These are phyloP conservation scores for Daubentonia madagascariensis DNA, from an alignment of 2,113 vertebrate species.

Conservation along the genomic window DNA sequence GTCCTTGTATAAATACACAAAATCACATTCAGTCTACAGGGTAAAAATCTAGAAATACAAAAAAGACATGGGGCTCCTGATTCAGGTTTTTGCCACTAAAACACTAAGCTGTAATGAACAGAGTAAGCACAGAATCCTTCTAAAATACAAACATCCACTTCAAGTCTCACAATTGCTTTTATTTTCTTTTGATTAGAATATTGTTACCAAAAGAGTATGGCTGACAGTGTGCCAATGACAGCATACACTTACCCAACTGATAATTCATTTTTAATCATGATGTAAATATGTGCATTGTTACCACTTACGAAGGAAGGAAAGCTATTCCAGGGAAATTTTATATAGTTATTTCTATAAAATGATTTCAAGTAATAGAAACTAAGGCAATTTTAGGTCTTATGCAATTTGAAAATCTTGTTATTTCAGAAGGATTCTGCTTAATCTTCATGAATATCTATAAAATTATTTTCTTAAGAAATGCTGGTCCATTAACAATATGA, in stretches of 20 bases:
- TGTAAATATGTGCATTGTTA: background rate
- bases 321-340: background rate
- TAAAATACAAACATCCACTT: background rate
- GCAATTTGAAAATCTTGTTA: background rate
- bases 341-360: background rate
- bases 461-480: background rate
- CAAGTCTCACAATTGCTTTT: background rate
- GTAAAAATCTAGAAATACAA: background rate
- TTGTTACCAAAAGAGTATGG: background rate
- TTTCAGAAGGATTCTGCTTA: conserved; percentile 15
- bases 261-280: background rate
- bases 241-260: background rate
- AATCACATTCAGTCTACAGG: background rate
- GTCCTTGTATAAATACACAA: background rate
- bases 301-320: background rate
- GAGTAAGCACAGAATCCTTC: background rate
- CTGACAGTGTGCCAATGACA: background rate
- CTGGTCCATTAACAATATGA: background rate
- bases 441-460: background rate
- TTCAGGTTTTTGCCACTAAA: background rate
- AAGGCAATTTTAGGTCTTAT: background rate
- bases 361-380: background rate
- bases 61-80: background rate
- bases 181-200: background rate
- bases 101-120: background rate